Conservation (phyloP, 1,140 invertebrate species). For the Chymomyza costata region DNA sequence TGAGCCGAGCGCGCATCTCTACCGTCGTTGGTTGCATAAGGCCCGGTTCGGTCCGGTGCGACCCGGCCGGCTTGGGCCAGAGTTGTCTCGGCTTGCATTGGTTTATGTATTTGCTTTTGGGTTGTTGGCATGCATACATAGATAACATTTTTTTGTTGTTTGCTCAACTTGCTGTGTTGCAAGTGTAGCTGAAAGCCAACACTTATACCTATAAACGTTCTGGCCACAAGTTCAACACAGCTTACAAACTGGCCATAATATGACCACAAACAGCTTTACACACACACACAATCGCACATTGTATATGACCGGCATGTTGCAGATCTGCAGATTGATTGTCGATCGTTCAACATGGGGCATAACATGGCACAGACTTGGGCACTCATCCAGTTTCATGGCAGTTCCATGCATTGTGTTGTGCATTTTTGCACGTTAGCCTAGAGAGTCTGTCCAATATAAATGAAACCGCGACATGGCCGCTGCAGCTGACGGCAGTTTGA, state of each 20-base stretch:
- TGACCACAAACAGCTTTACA: slow-evolving; percentile 18
- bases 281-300: slow-evolving; percentile 5
- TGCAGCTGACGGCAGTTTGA: slow-evolving; percentile 26
- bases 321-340: slow-evolving; percentile 67
- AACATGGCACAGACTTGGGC: neutral
- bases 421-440: slow-evolving; percentile 55
- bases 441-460: slow-evolving; percentile 43
- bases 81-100: too few relatives aligned
- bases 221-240: slow-evolving; percentile 57
- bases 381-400: too few relatives aligned
- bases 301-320: slow-evolving; percentile 7
- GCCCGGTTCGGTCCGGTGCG: too few relatives aligned
- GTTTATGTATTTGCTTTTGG: too few relatives aligned
- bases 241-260: slow-evolving; percentile 11
- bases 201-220: slow-evolving; percentile 38
- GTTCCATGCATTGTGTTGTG: slow-evolving; percentile 13
- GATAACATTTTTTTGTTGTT: slow-evolving; percentile 51
- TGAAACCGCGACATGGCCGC: slow-evolving; percentile 1
- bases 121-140: slow-evolving; percentile 14
- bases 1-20: slow-evolving; percentile 5
- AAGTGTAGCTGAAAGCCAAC: slow-evolving; percentile 53
- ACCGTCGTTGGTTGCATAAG: slow-evolving; percentile 29
- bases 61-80: slow-evolving; percentile 2
- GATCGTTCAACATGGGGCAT: slow-evolving; percentile 37
- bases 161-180: slow-evolving; percentile 40